These are phyloP conservation scores for Drosophila willistoni DNA, from an alignment of 1,140 invertebrate species.

Conservation along the genomic window DNA sequence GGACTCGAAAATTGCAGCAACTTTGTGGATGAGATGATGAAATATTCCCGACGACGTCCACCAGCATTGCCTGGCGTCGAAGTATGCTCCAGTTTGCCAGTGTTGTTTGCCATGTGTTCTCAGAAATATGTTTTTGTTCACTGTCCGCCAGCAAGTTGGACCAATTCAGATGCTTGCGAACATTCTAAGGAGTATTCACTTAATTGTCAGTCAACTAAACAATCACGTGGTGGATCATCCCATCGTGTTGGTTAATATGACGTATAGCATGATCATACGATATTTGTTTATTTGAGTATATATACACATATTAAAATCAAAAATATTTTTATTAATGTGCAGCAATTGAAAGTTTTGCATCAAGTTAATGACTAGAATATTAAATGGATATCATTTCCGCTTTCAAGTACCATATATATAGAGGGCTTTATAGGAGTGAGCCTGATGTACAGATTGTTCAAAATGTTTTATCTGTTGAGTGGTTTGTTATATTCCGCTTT, in stretches of 20 bases:
- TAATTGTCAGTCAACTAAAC: slow-evolving; percentile 37
- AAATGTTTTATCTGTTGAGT: slow-evolving; percentile 1
- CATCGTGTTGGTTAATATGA: neutral
- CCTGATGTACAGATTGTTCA: neutral
- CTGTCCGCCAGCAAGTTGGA: slow-evolving; percentile 54
- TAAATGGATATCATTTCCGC: slow-evolving; percentile 1
- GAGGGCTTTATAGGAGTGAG: neutral
- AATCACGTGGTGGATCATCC: slow-evolving; percentile 20
- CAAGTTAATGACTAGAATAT: neutral
- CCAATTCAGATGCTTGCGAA: slow-evolving; percentile 36
- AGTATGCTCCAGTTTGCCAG: slow-evolving; percentile 29
- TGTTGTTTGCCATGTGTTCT: slow-evolving; percentile 36
- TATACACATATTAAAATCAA: too few species aligned
- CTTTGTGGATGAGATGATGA: slow-evolving; percentile 18
- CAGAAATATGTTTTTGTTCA: slow-evolving; percentile 44
- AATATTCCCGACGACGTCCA: neutral
- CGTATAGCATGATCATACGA: neutral
- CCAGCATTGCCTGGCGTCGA: neutral
- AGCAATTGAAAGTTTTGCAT: neutral
- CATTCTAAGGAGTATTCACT: slow-evolving; percentile 33
- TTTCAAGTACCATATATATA: neutral
- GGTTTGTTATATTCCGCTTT: neutral
- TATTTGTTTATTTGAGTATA: neutral
- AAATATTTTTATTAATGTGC: neutral
- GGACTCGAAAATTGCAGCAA: slow-evolving; percentile 47